A percentile compares a stretch with the other conserved stretches of the same genome.
These are phyloP conservation scores for Punctoribates punctum DNA, from an alignment of 2,888 invertebrate genomes.

Conservation along the genomic window DNA sequence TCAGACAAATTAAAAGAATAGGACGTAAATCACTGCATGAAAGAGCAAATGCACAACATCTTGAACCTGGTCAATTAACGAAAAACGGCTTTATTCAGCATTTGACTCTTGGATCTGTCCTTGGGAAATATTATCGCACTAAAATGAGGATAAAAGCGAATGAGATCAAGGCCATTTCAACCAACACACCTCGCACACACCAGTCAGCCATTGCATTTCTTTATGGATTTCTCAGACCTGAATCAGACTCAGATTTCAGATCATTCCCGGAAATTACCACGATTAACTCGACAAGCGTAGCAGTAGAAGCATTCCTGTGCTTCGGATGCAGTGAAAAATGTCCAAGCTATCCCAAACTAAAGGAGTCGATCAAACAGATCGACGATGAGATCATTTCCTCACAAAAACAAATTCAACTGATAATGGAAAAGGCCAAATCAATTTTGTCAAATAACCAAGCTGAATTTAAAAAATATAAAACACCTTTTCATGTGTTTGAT, in stretches of 20 bases:
- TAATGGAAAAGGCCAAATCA: slow-evolving; percentile 59
- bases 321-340: slow-evolving; percentile 1
- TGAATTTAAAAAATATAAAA: not conserved
- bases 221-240: slow-evolving; percentile 62
- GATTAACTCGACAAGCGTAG: slow-evolving; percentile 1
- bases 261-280: not conserved
- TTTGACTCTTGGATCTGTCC: slow-evolving; percentile 68
- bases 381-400: slow-evolving; percentile 52
- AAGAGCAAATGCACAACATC: slow-evolving; percentile 63
- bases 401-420: slow-evolving; percentile 68
- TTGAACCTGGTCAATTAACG: slow-evolving; percentile 81
- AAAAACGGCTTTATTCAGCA: slow-evolving; percentile 75
- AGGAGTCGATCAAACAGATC: not conserved
- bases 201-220: slow-evolving; percentile 80
- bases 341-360: not conserved
- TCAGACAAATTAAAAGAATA: not conserved
- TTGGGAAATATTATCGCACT: slow-evolving; percentile 55
- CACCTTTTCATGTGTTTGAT: slow-evolving; percentile 65
- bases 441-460: slow-evolving; percentile 18
- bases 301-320: too few relatives aligned
- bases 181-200: slow-evolving; percentile 80
- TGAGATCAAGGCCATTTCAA: slow-evolving; percentile 65
- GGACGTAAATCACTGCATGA: not conserved
- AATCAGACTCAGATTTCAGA: slow-evolving; percentile 8
- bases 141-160: slow-evolving; percentile 51